Base-by-base conservation (phyloP, 2,797 vertebrate genomes). In the Bufotes viridis region DNA sequence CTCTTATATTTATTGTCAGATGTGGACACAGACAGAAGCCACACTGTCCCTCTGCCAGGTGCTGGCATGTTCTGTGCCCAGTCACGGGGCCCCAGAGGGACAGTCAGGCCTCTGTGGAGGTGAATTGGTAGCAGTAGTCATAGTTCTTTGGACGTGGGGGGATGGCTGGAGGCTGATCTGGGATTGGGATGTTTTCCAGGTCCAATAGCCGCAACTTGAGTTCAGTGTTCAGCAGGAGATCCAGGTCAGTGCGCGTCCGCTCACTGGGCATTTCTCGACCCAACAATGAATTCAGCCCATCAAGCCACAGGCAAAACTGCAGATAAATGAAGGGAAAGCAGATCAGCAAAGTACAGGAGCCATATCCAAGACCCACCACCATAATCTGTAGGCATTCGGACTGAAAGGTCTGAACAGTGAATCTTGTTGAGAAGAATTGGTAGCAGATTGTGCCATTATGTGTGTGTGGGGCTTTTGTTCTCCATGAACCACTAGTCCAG, bases 101-200 rank as follows among this genome's bases (percentile, higher is more conserved):
- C 51, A 29, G 15, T 78, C 14, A 83, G 75, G 88, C 84, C 90
- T 99, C 98, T 0, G 95, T 84, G 0, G 97, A 96, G 91, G 96
- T 98, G 91, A 97, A 99, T 93, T 99, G 96, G 1, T 99, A 99
- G 94, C 97, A 99, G 95, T 99, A 99, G 93, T 98, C 97, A 93
- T 96, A 96, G 93, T 97, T 99, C 93, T 96, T 98, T 13, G 98
- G 98, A 0, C 97, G 96, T 55, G 97, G 97, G 79, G 98, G 98
- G 11, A 99, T 20, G 0, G 95, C 95, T 0, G 98, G 98, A 0
- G 98, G 96, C 0, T 78, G 90, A 13, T 99, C 97, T 0, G 98
- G 98, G 91, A 99, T 99, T 86, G 94, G 93, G 57, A 99, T 95
- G 13, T 98, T 99, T 93, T 99, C 98, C 86, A 99, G 95, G 92